Conservation (phyloP, 2,113 vertebrate species). For the Maccullochella peelii region DNA sequence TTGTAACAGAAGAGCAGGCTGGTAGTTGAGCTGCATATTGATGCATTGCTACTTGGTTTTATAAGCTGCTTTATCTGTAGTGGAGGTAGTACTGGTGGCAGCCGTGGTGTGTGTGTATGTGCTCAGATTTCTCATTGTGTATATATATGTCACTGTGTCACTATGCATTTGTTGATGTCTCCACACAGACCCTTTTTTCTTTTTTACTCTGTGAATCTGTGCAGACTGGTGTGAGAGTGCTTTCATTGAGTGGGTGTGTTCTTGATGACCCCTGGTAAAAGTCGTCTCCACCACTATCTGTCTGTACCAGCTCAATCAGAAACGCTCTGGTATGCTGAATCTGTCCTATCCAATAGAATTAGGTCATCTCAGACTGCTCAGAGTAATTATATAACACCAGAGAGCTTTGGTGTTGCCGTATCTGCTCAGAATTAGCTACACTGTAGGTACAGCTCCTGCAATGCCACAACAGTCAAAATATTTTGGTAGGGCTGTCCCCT, state of each 20-base stretch:
- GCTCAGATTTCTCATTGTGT: conserved; percentile 36
- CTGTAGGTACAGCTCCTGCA: conserved; percentile 42
- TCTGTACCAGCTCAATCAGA: conserved; percentile 52
- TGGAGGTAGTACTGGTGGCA: conserved; percentile 51
- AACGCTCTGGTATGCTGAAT: conserved; percentile 51
- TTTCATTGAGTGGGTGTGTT: conserved; percentile 58
- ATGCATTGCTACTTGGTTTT: conserved; percentile 69
- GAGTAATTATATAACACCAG: conserved; percentile 75
- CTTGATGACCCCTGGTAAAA: conserved; percentile 68
- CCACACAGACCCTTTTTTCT: conserved; percentile 1
- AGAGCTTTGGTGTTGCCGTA: conserved; percentile 67
- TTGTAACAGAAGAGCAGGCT: conserved; percentile 55
- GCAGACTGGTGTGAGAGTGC: conserved; percentile 36
- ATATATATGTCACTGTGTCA: conserved; percentile 79
- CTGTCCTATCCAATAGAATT: conserved; percentile 63
- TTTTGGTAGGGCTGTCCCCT: neutral
- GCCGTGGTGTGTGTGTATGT: conserved; percentile 34
- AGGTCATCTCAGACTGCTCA: conserved; percentile 73
- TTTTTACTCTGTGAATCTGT: neutral
- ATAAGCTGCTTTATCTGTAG: conserved; percentile 57
- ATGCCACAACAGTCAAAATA: conserved; percentile 32
- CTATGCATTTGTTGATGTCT: conserved; percentile 60
- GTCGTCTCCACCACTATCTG: conserved; percentile 40
- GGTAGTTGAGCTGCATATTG: conserved; percentile 62
- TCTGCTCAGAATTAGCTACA: conserved; percentile 67